Evolutionary conservation across 1,140 invertebrate species (phyloP).

Genomic region (Nomia melanderi): DNA sequence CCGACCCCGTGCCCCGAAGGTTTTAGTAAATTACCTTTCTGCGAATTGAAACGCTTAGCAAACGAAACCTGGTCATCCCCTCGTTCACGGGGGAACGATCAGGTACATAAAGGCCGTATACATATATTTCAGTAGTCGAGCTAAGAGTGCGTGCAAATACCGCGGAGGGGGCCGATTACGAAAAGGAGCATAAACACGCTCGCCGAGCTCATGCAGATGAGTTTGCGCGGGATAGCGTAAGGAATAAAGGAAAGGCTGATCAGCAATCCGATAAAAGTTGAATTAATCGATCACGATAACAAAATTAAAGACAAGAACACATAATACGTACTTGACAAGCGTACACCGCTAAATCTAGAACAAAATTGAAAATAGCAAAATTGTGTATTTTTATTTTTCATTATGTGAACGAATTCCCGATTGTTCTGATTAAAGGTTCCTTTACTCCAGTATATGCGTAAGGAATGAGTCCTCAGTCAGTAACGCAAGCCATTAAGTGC

Average conservation of each 20-base stretch:
- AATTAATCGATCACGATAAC: not conserved
- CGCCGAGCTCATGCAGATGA: not conserved
- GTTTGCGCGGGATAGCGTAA: not conserved
- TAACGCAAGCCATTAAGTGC: too few species aligned
- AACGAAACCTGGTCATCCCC: constrained; percentile 56
- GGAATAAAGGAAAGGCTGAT: not conserved
- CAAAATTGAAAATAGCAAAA: too few species aligned
- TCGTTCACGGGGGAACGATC: constrained; percentile 37
- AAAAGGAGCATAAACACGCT: constrained; percentile 21
- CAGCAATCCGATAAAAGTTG: not conserved
- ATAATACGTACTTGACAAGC: too few species aligned
- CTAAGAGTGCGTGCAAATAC: constrained; percentile 47
- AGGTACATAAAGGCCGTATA: constrained; percentile 27
- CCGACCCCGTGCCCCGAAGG: constrained; percentile 42
- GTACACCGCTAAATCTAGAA: too few species aligned
- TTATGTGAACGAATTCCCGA: too few species aligned
- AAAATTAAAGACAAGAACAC: too few species aligned
- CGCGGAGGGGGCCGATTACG: constrained; percentile 25
- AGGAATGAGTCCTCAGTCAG: too few species aligned
- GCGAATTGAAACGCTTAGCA: constrained; percentile 63
- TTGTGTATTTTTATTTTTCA: too few species aligned
- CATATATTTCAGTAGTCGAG: constrained; percentile 37
- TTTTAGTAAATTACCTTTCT: constrained; percentile 60
- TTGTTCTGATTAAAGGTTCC: too few species aligned
- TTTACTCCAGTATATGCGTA: too few species aligned